A percentile compares a stretch with the other conserved stretches of the same genome.
Conservation (phyloP, 2,113 vertebrate genomes). For the Pholis gunnellus region DNA sequence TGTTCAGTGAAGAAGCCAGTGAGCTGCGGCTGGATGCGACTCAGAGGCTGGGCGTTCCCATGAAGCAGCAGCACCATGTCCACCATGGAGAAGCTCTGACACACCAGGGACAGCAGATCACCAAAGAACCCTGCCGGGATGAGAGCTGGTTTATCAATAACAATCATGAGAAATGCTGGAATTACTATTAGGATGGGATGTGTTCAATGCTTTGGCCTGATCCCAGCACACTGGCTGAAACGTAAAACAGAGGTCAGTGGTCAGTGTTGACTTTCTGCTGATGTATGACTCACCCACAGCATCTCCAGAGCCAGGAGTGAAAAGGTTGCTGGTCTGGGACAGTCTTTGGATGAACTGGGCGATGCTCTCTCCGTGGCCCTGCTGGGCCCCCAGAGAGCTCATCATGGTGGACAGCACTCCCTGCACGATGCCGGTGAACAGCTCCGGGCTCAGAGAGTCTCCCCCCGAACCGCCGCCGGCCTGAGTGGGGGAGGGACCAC, state of each 20-base stretch:
- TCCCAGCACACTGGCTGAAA: neutral
- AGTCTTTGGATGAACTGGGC: slow-evolving; percentile 91
- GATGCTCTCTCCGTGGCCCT: slow-evolving; percentile 88
- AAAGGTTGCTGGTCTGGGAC: slow-evolving; percentile 89
- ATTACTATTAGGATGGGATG: neutral
- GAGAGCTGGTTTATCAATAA: neutral
- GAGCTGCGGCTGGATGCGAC: slow-evolving; percentile 87
- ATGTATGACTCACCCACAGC: slow-evolving; percentile 78
- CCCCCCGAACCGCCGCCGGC: slow-evolving; percentile 23
- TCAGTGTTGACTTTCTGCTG: neutral
- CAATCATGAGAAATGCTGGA: neutral
- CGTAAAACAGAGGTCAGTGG: neutral
- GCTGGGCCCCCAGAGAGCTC: slow-evolving; percentile 87
- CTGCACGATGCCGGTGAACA: slow-evolving; percentile 90
- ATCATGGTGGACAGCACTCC: slow-evolving; percentile 90
- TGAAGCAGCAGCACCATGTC: slow-evolving; percentile 91
- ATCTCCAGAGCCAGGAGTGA: slow-evolving; percentile 87
- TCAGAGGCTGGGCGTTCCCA: slow-evolving; percentile 89
- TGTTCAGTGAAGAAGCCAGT: slow-evolving; percentile 87
- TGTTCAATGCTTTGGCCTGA: neutral
- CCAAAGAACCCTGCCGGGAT: slow-evolving; percentile 87
- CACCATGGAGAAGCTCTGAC: slow-evolving; percentile 90
- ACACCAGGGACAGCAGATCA: slow-evolving; percentile 89
- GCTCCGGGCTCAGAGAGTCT: slow-evolving; percentile 85
- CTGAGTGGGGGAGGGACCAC: slow-evolving; percentile 40